Evolutionary conservation across 2,797 vertebrate species (phyloP).

Genomic region (Novumbra hubbsi): DNA sequence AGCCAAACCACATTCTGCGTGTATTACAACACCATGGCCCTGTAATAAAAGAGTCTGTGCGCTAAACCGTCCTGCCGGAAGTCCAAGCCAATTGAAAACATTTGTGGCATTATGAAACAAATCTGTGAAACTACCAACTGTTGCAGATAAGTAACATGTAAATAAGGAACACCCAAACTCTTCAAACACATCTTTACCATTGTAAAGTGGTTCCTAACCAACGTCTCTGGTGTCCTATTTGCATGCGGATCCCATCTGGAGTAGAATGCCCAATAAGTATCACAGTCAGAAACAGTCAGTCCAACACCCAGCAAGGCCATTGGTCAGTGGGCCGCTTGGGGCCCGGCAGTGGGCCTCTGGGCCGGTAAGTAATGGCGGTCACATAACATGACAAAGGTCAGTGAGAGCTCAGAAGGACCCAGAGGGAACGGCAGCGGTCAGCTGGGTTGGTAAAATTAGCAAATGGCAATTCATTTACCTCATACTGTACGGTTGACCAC

Average conservation of each 20-base stretch:
- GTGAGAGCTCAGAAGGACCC: conserved; percentile 45
- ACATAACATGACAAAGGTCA: conserved; percentile 63
- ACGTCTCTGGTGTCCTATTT: conserved; percentile 30
- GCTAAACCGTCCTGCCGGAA: no score
- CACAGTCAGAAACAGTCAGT: conserved; percentile 46
- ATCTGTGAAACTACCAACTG: no score
- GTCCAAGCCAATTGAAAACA: no score
- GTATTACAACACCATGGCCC: no score
- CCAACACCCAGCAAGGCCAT: conserved; percentile 35
- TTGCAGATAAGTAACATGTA: neutral
- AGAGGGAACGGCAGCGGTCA: conserved; percentile 38
- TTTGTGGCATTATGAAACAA: no score
- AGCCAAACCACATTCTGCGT: no score
- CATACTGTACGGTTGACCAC: neutral
- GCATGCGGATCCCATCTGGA: conserved; percentile 41
- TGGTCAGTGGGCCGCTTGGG: conserved; percentile 38
- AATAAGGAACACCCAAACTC: neutral
- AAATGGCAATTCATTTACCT: conserved; percentile 36
- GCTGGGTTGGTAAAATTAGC: conserved; percentile 41
- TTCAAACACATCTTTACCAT: neutral
- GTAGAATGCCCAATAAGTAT: conserved; percentile 38
- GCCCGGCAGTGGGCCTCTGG: conserved; percentile 37
- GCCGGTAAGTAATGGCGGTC: conserved; percentile 44
- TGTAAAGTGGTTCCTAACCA: neutral
- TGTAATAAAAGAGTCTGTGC: conserved; percentile 39